Base-by-base conservation (phyloP, 2,113 vertebrate genomes). In the Archocentrus centrarchus region DNA sequence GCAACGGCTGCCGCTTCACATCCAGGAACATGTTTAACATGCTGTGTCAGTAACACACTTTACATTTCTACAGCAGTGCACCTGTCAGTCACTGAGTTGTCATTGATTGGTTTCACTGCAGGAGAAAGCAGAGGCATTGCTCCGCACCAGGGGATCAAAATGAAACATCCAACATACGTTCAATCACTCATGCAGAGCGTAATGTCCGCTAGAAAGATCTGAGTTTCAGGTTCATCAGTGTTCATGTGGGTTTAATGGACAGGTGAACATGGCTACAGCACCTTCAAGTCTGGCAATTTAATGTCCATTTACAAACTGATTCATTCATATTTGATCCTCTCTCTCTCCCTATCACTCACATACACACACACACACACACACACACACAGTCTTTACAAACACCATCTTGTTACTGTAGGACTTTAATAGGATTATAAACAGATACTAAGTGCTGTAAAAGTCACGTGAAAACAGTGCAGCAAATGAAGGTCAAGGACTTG, bases 201-300 rank as follows among this genome's bases (percentile, higher is more conserved):
- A 57, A 14, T 1, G 41, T 81, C 75, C 70, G 81, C 73, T 53
- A 66, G 79, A 39, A 11, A 55, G 77, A 79, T 30, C 59, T 79
- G 30, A 18, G 22, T 60, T 78, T 60, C 44, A 75, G 3, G 6
- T 60, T 64, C 61, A 39, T 62, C 75, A 9, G n/a, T 77, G 68
- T 85, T 78, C 68, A 85, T 47, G 75, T 32, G 37, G 47, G 39
- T 47, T 76, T 83, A 80, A 86, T 77, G 39, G 62, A 63, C 64
- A 73, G 80, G 44, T 53, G 27, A 53, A 73, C 30, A 53, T 1
- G 50, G 44, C 39, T 58, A 3, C 18, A 61, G 73, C 73, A 61
- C 35, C 7, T 66, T 59, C 15, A 57, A 75, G 24, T 61, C 70
- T 30, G 68, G 20, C n/a, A 62, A 80, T 68, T 80, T 47, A 79